phyloP scores from a whole-genome alignment of 2,888 invertebrate genomes.

The Clitarchus hookeri region DNA sequence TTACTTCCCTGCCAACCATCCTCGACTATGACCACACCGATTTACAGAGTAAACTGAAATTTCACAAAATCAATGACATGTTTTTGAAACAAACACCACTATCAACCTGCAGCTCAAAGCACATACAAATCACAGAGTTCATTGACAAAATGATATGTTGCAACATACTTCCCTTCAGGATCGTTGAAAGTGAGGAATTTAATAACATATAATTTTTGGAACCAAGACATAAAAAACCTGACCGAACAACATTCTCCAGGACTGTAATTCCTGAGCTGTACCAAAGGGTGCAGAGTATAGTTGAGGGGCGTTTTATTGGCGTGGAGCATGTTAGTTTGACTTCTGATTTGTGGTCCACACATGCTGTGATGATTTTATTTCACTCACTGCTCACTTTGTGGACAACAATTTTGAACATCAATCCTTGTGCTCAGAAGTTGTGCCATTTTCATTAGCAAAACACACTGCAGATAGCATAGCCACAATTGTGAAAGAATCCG shows the following conservation, averaged over 20 bases:
- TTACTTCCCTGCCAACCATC: background rate
- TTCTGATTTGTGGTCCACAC: background rate
- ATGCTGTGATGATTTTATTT: background rate
- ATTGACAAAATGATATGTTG: background rate
- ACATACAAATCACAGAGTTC: background rate
- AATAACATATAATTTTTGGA: background rate
- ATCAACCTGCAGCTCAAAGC: background rate
- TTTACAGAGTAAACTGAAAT: background rate
- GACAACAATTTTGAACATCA: background rate
- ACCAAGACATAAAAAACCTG: background rate
- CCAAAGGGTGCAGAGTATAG: background rate
- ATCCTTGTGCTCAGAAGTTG: background rate
- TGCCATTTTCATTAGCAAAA: conserved; percentile 2
- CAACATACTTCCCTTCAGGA: background rate
- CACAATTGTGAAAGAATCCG: background rate
- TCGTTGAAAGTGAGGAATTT: background rate
- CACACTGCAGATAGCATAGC: background rate
- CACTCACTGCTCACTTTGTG: background rate
- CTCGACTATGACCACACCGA: background rate
- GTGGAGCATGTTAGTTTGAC: background rate
- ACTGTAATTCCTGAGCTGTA: background rate
- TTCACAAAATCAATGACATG: background rate
- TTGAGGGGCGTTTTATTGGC: background rate
- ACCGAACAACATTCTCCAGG: background rate
- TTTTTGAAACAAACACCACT: background rate